Percentiles rank a stretch among this genome's conserved stretches.
Evolutionary conservation across 2,113 vertebrate genomes (phyloP).

Genomic region (Rattus norvegicus): DNA sequence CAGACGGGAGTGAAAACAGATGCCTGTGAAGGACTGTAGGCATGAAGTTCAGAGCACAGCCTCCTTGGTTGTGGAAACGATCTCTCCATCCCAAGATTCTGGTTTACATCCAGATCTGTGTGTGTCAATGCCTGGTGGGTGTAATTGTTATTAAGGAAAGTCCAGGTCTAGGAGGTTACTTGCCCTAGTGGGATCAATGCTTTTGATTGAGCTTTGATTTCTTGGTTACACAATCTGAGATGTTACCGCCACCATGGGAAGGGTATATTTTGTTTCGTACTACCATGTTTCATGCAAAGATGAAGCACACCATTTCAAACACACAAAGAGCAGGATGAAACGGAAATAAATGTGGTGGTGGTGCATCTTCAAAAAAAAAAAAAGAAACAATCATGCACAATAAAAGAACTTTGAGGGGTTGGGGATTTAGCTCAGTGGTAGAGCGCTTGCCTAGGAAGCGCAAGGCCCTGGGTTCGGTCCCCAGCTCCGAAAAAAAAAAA

Average conservation of each 20-base stretch:
- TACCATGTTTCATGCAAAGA: background rate
- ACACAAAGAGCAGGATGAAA: background rate
- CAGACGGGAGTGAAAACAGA: background rate
- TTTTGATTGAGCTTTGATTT: conserved; percentile 17
- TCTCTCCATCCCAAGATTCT: background rate
- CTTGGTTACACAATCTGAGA: background rate
- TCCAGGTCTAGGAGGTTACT: background rate
- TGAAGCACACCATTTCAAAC: background rate
- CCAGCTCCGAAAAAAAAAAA: too few relatives aligned
- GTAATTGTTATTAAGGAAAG: background rate
- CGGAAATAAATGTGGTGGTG: background rate
- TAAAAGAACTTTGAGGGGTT: too few relatives aligned
- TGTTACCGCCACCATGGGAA: background rate
- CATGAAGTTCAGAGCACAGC: background rate
- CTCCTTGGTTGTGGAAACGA: background rate
- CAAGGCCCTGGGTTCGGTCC: too few relatives aligned
- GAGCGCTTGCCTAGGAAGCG: too few relatives aligned
- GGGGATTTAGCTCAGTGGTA: too few relatives aligned
- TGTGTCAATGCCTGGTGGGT: background rate
- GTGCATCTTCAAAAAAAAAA: background rate
- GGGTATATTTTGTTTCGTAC: background rate
- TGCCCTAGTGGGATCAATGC: background rate
- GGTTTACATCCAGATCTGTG: background rate
- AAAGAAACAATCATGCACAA: too few relatives aligned
- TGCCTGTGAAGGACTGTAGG: background rate